Evolutionary conservation across 1,140 invertebrate species (phyloP).

Genomic region (Drosophila kohkoa): DNA sequence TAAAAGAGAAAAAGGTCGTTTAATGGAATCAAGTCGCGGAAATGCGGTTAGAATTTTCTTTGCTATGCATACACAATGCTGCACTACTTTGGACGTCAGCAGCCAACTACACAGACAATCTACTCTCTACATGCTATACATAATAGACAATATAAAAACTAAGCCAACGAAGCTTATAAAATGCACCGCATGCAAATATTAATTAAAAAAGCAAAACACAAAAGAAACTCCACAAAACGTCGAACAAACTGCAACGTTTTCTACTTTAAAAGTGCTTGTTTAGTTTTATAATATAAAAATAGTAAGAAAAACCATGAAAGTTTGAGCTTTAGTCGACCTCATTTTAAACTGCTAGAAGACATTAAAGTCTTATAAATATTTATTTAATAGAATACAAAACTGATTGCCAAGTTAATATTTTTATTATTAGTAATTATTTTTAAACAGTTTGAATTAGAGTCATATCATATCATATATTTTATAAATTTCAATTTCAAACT

Average conservation of each 20-base stretch:
- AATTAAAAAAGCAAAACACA: slow-evolving; percentile 27
- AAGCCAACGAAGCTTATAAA: slow-evolving; percentile 34
- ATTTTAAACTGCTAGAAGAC: too few relatives aligned
- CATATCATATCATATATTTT: too few relatives aligned
- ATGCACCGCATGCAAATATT: slow-evolving; percentile 32
- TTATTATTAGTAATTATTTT: too few relatives aligned
- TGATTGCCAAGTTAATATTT: too few relatives aligned
- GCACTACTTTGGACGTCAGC: neutral
- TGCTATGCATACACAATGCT: neutral
- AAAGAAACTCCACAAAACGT: neutral
- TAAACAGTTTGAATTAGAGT: too few relatives aligned
- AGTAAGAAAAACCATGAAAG: neutral
- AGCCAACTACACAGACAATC: neutral
- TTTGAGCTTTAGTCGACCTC: too few relatives aligned
- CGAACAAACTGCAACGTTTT: slow-evolving; percentile 2
- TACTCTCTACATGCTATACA: slow-evolving; percentile 4
- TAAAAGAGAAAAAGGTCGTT: slow-evolving; percentile 14
- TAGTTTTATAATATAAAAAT: neutral
- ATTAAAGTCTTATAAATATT: too few relatives aligned
- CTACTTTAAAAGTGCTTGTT: slow-evolving; percentile 6
- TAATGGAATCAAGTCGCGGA: slow-evolving; percentile 30
- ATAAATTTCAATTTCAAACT: too few relatives aligned
- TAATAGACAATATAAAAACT: slow-evolving; percentile 11
- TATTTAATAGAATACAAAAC: too few relatives aligned
- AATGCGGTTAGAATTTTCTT: slow-evolving; percentile 20